Conservation (phyloP, 2,113 vertebrate species). For the Lynx canadensis region DNA sequence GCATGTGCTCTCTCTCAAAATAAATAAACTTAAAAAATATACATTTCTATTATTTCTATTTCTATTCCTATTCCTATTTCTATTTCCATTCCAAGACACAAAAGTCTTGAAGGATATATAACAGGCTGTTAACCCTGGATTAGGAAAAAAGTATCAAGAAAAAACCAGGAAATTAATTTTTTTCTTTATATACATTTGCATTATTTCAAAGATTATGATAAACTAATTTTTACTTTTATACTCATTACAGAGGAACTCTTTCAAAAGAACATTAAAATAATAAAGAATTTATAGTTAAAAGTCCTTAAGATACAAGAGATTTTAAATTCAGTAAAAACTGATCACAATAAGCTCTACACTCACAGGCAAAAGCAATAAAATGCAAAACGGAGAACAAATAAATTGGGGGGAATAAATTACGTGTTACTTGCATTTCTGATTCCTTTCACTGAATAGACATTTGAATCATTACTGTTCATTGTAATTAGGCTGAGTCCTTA, state of each 20-base stretch:
- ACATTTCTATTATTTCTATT: no score
- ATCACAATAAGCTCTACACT: not conserved
- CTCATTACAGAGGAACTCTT: conserved; percentile 35
- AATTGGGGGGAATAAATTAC: not conserved
- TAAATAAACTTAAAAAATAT: no score
- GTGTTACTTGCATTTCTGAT: not conserved
- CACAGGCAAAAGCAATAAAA: not conserved
- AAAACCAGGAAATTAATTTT: not conserved
- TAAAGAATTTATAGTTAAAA: not conserved
- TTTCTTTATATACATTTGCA: not conserved
- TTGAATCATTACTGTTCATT: not conserved
- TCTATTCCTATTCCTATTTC: not conserved
- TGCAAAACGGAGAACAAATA: not conserved
- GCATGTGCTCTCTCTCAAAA: no score
- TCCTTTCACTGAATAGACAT: not conserved
- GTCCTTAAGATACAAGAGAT: not conserved
- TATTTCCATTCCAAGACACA: not conserved
- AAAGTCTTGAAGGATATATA: not conserved
- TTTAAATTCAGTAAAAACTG: conserved; percentile 43
- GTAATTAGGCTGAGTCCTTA: not conserved
- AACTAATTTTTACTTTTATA: not conserved
- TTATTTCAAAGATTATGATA: not conserved
- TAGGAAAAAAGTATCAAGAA: not conserved
- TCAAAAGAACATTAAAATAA: not conserved
- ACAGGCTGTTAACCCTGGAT: not conserved